phyloP scores from a whole-genome alignment of 2,113 vertebrate genomes.

The Eretmochelys imbricata region DNA sequence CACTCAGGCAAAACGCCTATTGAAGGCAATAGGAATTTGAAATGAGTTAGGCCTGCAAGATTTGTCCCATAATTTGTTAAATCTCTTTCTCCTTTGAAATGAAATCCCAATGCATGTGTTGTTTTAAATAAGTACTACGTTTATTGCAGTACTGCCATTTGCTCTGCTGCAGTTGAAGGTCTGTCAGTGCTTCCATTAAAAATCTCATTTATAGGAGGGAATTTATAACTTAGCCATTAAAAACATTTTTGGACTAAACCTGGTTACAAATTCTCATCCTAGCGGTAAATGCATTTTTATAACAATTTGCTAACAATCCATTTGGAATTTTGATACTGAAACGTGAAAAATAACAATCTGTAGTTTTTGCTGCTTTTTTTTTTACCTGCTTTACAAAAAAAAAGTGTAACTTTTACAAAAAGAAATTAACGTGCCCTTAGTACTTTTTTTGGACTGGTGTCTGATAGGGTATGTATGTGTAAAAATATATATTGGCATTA shows the following conservation, averaged over 20 bases:
- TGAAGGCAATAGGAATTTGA: not conserved
- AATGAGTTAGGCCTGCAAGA: not conserved
- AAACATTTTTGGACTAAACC: slow-evolving; percentile 6
- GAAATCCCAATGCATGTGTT: not conserved
- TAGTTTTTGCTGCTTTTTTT: not conserved
- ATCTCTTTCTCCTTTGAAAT: not conserved
- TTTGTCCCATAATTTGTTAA: not conserved
- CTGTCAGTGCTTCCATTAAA: slow-evolving; percentile 19
- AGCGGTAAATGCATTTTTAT: not conserved
- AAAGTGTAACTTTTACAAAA: not conserved
- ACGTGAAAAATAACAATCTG: not conserved
- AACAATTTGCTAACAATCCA: not conserved
- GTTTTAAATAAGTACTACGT: not conserved
- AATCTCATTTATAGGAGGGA: slow-evolving; percentile 9
- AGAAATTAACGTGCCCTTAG: not conserved
- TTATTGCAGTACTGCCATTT: not conserved
- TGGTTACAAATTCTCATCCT: not conserved
- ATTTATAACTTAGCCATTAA: slow-evolving; percentile 21
- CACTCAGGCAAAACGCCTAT: not conserved
- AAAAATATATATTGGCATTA: not conserved
- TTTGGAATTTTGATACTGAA: slow-evolving; percentile 31
- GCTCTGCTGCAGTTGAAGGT: slow-evolving; percentile 11
- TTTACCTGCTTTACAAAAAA: not conserved
- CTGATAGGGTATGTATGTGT: not conserved
- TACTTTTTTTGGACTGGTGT: not conserved